phyloP scores from a whole-genome alignment of 30 jellyfish, hydroid and myxozoan species.

The Clytia hemisphaerica region DNA sequence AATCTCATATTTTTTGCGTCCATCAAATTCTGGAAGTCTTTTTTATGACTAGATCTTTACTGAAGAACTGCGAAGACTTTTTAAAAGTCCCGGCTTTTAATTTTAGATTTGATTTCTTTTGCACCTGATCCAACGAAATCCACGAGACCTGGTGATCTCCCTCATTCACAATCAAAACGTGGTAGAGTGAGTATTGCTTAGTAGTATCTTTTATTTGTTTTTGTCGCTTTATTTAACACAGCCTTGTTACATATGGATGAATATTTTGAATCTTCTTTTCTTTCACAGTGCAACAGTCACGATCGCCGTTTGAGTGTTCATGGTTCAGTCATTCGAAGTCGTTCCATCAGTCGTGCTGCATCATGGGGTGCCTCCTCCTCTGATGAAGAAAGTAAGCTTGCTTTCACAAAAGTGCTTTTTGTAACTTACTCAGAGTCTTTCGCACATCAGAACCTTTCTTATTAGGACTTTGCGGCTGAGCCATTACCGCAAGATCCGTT shows the following conservation, averaged over 20 bases:
- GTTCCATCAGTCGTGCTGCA: conserved; percentile 80
- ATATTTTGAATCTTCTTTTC: not conserved
- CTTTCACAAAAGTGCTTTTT: not conserved
- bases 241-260: not conserved
- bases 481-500: too few relatives aligned
- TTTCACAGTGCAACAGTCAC: conserved; percentile 9
- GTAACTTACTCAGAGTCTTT: conserved; percentile 49
- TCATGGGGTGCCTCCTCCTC: conserved; percentile 74
- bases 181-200: too few relatives aligned
- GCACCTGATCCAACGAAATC: conserved; percentile 81
- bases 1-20: not conserved
- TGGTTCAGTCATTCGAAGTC: conserved; percentile 90
- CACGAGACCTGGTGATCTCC: conserved; percentile 90
- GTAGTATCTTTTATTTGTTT: too few relatives aligned
- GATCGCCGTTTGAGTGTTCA: conserved; percentile 27
- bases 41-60: too few relatives aligned
- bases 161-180: too few relatives aligned
- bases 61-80: not conserved
- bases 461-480: too few relatives aligned
- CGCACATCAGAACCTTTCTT: conserved; percentile 65
- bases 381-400: conserved; percentile 16
- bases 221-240: not conserved
- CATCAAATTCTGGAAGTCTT: not conserved
- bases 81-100: not conserved
- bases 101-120: conserved; percentile 54